These are phyloP conservation scores for Spodoptera litura DNA, from an alignment of 1,140 invertebrate genomes.

Conservation along the genomic window DNA sequence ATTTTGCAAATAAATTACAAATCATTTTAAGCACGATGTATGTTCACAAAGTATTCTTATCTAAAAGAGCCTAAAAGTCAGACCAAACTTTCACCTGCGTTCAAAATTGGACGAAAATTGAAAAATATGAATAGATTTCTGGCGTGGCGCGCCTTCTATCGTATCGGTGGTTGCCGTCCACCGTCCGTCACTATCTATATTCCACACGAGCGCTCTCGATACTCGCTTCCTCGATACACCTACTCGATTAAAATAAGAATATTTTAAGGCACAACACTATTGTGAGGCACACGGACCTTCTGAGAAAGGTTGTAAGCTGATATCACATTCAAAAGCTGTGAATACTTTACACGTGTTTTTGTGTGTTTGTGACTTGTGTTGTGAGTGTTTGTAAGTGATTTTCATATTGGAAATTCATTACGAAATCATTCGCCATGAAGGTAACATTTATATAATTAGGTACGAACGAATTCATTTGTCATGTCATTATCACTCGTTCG, in stretches of 20 bases:
- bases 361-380: constrained; percentile 7
- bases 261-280: constrained; percentile 73
- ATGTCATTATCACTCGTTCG: background rate
- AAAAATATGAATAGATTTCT: constrained; percentile 80
- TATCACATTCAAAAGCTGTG: constrained; percentile 53
- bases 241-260: constrained; percentile 83
- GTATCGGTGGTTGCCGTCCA: constrained; percentile 67
- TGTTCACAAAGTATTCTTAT: constrained; percentile 1
- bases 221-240: constrained; percentile 74
- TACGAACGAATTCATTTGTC: constrained; percentile 14
- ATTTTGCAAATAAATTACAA: background rate
- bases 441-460: background rate
- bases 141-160: constrained; percentile 55
- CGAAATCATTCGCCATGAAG: background rate
- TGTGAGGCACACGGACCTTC: constrained; percentile 63
- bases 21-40: background rate
- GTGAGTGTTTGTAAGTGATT: background rate
- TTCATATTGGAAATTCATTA: constrained; percentile 9
- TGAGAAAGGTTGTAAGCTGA: constrained; percentile 65
- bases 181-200: constrained; percentile 81
- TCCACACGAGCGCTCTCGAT: constrained; percentile 78
- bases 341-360: constrained; percentile 56
- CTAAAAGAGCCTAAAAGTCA: constrained; percentile 17
- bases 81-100: constrained; percentile 29
- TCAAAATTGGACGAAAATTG: constrained; percentile 63